Evolutionary conservation across 2,888 invertebrate species (phyloP).

Genomic region (Apamea crenata): DNA sequence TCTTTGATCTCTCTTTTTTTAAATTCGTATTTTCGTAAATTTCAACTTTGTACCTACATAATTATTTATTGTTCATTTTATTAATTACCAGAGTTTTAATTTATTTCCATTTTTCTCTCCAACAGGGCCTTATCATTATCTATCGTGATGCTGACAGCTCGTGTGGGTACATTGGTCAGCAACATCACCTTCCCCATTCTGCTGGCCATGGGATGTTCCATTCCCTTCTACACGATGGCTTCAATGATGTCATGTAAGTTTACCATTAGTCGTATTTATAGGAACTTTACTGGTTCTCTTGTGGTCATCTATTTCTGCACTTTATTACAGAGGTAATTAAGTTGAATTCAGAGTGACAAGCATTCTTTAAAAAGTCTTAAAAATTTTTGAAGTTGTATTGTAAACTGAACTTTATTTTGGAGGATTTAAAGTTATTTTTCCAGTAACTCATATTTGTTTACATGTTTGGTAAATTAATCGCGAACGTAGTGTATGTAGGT

Average conservation of each 20-base stretch:
- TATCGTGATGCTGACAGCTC: constrained; percentile 75
- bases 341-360: too few species aligned
- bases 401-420: too few species aligned
- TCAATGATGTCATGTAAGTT: constrained; percentile 77
- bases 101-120: constrained; percentile 19
- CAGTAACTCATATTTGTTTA: too few species aligned
- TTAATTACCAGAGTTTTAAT: background rate
- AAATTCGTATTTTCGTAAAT: too few species aligned
- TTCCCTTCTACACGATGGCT: constrained; percentile 80
- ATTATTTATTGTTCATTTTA: background rate
- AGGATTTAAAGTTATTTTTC: too few species aligned
- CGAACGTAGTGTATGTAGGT: background rate
- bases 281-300: background rate
- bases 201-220: constrained; percentile 75
- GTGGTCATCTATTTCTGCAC: background rate
- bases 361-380: too few species aligned
- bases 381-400: too few species aligned
- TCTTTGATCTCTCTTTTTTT: too few species aligned
- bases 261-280: background rate
- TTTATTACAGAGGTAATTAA: too few species aligned
- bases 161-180: constrained; percentile 77
- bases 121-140: constrained; percentile 79
- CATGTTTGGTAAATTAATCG: too few species aligned
- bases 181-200: constrained; percentile 80
- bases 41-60: background rate